Evolutionary conservation across 2,888 invertebrate genomes (phyloP).

Genomic region (Ophion ellenae): DNA sequence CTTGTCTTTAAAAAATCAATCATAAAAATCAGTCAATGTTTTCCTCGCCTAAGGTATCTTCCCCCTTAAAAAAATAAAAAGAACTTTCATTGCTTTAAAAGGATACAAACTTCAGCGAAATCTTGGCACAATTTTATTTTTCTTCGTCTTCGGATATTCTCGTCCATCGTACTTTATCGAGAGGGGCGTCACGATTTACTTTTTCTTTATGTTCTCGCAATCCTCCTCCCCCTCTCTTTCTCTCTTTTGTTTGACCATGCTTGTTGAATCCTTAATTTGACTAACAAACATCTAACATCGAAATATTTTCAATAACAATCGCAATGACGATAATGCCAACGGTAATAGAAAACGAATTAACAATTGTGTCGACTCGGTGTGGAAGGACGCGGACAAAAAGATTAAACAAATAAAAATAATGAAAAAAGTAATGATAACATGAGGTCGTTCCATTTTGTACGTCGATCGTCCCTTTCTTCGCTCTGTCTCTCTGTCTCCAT

Average conservation of each 20-base stretch:
- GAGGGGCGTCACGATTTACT: slow-evolving; percentile 20
- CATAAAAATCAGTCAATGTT: too few relatives aligned
- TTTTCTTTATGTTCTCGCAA: slow-evolving; percentile 34
- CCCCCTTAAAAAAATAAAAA: not conserved
- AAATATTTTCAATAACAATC: slow-evolving; percentile 47
- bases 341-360: not conserved
- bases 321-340: not conserved
- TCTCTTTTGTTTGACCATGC: slow-evolving; percentile 42
- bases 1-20: too few relatives aligned
- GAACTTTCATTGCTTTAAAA: not conserved
- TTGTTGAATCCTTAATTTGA: slow-evolving; percentile 64
- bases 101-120: not conserved
- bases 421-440: slow-evolving; percentile 43
- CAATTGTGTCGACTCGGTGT: slow-evolving; percentile 2
- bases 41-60: too few relatives aligned
- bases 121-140: too few relatives aligned
- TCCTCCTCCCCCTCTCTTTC: not conserved
- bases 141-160: not conserved
- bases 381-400: slow-evolving; percentile 28
- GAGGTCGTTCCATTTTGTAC: slow-evolving; percentile 47
- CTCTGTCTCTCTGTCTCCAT: slow-evolving; percentile 22
- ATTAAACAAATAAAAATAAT: slow-evolving; percentile 17
- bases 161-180: not conserved
- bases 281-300: slow-evolving; percentile 77
- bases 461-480: slow-evolving; percentile 26